Evolutionary conservation across 2,797 vertebrate genomes (phyloP).

Genomic region (Oreonectes daqikongensis): DNA sequence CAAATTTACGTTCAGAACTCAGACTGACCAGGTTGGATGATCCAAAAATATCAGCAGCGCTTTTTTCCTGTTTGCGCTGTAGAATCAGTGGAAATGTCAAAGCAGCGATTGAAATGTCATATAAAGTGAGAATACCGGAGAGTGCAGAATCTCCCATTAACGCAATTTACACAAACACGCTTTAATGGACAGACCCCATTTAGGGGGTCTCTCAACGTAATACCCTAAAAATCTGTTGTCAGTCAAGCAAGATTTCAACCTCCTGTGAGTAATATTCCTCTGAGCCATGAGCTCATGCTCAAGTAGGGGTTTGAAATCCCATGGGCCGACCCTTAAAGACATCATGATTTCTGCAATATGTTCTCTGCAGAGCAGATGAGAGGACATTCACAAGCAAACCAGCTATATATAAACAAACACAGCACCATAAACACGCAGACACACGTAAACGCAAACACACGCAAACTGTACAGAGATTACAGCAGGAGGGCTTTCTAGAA

Average conservation of each 20-base stretch:
- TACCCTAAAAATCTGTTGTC: no score
- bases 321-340: neutral
- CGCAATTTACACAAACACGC: slow-evolving; percentile 28
- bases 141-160: slow-evolving; percentile 26
- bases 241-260: no score
- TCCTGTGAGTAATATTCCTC: no score
- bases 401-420: slow-evolving; percentile 14
- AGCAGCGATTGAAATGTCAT: slow-evolving; percentile 55
- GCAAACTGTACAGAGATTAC: slow-evolving; percentile 6
- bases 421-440: neutral
- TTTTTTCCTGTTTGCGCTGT: slow-evolving; percentile 16
- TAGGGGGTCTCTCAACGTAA: neutral
- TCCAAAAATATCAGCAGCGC: slow-evolving; percentile 47
- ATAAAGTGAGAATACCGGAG: slow-evolving; percentile 34
- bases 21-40: slow-evolving; percentile 18
- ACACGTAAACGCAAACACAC: slow-evolving; percentile 4
- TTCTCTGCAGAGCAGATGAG: slow-evolving; percentile 1
- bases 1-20: slow-evolving; percentile 21
- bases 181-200: slow-evolving; percentile 5
- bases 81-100: slow-evolving; percentile 54
- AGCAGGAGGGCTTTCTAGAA: neutral
- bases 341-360: neutral
- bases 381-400: neutral
- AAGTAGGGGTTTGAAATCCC: no score
- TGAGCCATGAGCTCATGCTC: no score